Percentiles rank a stretch among this genome's conserved stretches.
Conservation (phyloP, 2,797 vertebrate species). For the Danionella dracula region DNA sequence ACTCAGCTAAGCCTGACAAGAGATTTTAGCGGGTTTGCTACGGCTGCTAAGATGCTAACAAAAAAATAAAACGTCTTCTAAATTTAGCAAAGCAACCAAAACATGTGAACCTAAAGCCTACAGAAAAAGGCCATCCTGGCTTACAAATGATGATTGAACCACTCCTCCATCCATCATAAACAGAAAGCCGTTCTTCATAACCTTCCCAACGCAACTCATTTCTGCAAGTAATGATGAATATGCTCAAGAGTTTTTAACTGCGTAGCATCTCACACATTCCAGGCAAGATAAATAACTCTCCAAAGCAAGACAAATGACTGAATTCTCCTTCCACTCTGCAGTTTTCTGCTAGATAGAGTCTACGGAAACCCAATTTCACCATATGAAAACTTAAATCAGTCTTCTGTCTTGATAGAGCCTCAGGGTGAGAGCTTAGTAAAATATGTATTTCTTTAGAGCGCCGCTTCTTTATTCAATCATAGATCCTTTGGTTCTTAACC, state of each 20-base stretch:
- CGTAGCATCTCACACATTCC: constrained; percentile 34
- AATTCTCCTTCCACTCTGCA: constrained; percentile 47
- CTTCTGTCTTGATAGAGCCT: constrained; percentile 50
- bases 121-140: not conserved
- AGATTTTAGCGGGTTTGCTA: too few species aligned
- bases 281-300: constrained; percentile 44
- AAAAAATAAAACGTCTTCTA: too few species aligned
- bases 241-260: constrained; percentile 41
- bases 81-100: not conserved
- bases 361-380: constrained; percentile 58
- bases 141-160: constrained; percentile 33
- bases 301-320: constrained; percentile 52
- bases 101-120: not conserved
- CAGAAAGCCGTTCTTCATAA: constrained; percentile 29
- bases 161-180: constrained; percentile 30
- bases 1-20: too few species aligned
- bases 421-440: constrained; percentile 57
- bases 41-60: too few species aligned
- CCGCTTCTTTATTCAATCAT: constrained; percentile 62
- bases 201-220: constrained; percentile 37
- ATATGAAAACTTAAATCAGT: constrained; percentile 56
- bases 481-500: constrained; percentile 46
- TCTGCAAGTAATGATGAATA: constrained; percentile 44
- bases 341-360: constrained; percentile 49
- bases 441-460: constrained; percentile 54